Conservation (phyloP, 2,797 vertebrate genomes). For the Chaenodraco wilsoni region DNA sequence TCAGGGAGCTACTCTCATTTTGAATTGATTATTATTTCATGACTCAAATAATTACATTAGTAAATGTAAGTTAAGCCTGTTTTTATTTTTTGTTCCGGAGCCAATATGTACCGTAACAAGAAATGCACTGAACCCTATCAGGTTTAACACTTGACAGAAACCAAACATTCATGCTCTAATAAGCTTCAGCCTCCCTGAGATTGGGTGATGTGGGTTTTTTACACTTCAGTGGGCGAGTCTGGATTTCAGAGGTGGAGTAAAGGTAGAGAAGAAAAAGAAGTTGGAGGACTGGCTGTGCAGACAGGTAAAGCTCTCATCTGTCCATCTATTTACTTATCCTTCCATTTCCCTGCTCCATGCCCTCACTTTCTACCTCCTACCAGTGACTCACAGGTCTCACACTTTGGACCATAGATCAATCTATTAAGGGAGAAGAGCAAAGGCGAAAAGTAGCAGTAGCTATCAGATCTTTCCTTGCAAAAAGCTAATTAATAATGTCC, state of each 20-base stretch:
- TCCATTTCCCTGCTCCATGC: conserved; percentile 48
- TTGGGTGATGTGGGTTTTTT: conserved; percentile 64
- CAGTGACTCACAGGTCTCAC: conserved; percentile 59
- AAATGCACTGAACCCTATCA: conserved; percentile 45
- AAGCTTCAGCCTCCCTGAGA: conserved; percentile 49
- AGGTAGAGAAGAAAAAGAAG: conserved; percentile 31
- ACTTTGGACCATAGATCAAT: not conserved
- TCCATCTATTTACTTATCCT: conserved; percentile 53
- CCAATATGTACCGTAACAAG: conserved; percentile 14
- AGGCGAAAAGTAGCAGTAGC: not conserved
- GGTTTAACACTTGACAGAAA: conserved; percentile 52
- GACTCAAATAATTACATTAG: not conserved
- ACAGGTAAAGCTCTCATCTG: conserved; percentile 37
- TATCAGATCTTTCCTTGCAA: not conserved
- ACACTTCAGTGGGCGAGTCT: conserved; percentile 48
- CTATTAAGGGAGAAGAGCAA: not conserved
- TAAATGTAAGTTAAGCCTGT: not conserved
- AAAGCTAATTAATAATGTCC: not conserved
- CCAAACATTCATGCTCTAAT: conserved; percentile 61
- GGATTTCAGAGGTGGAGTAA: conserved; percentile 49
- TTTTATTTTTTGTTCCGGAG: conserved; percentile 7
- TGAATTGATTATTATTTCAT: not conserved
- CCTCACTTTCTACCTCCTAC: conserved; percentile 40
- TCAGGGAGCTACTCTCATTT: not conserved
- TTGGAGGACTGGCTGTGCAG: conserved; percentile 26